Percentiles rank a stretch among this genome's conserved stretches.
Evolutionary conservation across 2,888 invertebrate genomes (phyloP).

Genomic region (Eumerus sabulonum): DNA sequence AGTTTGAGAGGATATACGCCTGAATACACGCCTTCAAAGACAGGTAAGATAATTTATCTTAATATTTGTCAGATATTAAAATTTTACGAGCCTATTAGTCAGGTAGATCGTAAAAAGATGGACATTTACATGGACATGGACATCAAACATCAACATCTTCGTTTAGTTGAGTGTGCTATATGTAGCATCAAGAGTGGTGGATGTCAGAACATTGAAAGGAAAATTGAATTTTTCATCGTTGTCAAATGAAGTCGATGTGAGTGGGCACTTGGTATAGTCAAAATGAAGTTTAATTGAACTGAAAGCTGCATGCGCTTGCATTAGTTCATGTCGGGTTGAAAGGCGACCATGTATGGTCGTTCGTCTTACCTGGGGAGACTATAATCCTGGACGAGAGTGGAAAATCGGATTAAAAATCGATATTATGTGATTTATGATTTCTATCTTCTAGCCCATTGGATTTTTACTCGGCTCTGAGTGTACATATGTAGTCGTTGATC

Average conservation of each 20-base stretch:
- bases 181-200: background rate
- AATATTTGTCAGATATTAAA: conserved; percentile 60
- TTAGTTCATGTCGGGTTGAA: background rate
- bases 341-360: too few relatives aligned
- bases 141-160: conserved; percentile 28
- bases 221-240: conserved; percentile 52
- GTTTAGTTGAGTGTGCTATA: too few relatives aligned
- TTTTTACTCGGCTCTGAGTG: conserved; percentile 1
- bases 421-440: conserved; percentile 63
- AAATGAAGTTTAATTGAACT: conserved; percentile 56
- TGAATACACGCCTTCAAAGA: too few relatives aligned
- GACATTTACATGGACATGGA: conserved; percentile 10
- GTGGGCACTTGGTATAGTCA: conserved; percentile 44
- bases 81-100: conserved; percentile 48
- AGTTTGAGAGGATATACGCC: background rate
- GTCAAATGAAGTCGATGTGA: background rate
- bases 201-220: conserved; percentile 28
- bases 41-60: conserved; percentile 33
- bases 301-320: conserved; percentile 35
- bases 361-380: too few relatives aligned
- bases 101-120: conserved; percentile 7
- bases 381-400: conserved; percentile 58
- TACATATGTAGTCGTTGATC: conserved; percentile 57
- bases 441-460: background rate
- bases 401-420: conserved; percentile 66